These are phyloP conservation scores for Trididemnum clinides DNA, from an alignment of 23 tunicate species.

Conservation along the genomic window DNA sequence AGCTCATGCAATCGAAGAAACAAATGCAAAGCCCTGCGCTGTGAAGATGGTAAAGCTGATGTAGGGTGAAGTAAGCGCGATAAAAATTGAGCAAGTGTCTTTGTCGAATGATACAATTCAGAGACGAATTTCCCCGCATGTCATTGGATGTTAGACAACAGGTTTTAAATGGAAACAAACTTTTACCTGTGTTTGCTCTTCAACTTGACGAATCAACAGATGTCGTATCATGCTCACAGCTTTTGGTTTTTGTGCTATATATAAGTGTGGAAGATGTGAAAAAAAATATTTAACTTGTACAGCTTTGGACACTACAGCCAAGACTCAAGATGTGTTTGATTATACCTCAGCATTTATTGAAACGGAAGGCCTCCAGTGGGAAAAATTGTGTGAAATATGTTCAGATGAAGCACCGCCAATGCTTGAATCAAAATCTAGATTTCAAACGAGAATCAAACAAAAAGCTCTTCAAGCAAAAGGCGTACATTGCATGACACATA, in stretches of 20 bases:
- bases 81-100: background rate
- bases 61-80: background rate
- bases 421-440: constrained; percentile 20
- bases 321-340: background rate
- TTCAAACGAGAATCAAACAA: constrained; percentile 16
- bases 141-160: background rate
- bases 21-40: background rate
- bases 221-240: constrained; percentile 22
- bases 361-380: background rate
- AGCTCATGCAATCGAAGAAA: background rate
- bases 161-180: background rate
- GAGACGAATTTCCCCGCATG: constrained; percentile 33
- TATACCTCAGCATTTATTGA: background rate
- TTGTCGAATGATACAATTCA: background rate
- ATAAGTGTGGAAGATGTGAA: background rate
- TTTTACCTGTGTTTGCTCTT: constrained; percentile 29
- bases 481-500: constrained; percentile 3
- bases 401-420: constrained; percentile 17
- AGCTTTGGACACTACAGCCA: background rate
- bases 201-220: constrained; percentile 31
- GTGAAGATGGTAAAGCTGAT: background rate
- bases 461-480: constrained; percentile 20
- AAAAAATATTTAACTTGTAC: background rate
- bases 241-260: constrained; percentile 23
- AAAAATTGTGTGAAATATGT: constrained; percentile 15